These are phyloP conservation scores for Abrostola triplasia DNA, from an alignment of 2,888 invertebrate genomes.

Conservation along the genomic window DNA sequence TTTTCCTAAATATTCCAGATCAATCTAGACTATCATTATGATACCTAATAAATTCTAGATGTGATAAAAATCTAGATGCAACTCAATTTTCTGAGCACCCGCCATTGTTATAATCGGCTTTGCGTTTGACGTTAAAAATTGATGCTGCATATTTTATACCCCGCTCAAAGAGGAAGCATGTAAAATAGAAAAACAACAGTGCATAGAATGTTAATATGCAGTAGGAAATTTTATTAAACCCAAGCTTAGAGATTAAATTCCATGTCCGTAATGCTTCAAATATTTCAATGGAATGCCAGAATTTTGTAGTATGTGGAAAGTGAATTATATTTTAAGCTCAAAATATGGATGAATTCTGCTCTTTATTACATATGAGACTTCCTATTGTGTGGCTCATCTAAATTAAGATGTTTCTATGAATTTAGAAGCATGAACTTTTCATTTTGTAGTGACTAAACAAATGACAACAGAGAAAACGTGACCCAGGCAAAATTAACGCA, in stretches of 20 bases:
- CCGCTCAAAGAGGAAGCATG: background rate
- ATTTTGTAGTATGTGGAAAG: background rate
- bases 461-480: no score
- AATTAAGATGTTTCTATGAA: no score
- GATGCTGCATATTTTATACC: constrained; percentile 9
- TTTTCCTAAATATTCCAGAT: no score
- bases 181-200: constrained; percentile 7
- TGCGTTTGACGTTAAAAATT: constrained; percentile 9
- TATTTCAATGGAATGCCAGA: background rate
- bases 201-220: constrained; percentile 6
- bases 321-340: background rate
- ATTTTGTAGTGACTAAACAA: no score
- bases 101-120: constrained; percentile 6
- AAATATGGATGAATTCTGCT: background rate
- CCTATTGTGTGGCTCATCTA: no score
- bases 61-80: no score
- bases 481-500: no score
- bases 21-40: no score
- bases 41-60: no score
- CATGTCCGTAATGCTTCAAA: background rate
- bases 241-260: background rate
- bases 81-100: no score
- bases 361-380: background rate
- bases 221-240: constrained; percentile 21
- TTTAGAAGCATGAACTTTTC: no score